Evolutionary conservation across 2,888 invertebrate species (phyloP).

Genomic region (Drosophila monieri): DNA sequence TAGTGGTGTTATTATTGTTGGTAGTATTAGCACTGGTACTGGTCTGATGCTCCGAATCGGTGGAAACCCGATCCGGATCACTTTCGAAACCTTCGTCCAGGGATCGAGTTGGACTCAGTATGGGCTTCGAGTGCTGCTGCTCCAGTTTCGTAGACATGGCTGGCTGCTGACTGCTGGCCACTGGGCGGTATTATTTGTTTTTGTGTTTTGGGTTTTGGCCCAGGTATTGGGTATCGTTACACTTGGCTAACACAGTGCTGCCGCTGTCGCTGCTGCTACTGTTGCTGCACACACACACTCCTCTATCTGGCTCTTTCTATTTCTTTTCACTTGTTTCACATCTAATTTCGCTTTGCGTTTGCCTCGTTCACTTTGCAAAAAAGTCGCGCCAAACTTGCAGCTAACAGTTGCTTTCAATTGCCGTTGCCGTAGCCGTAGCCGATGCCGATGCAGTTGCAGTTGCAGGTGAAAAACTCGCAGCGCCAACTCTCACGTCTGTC

Average conservation of each 20-base stretch:
- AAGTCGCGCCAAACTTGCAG: conserved; percentile 61
- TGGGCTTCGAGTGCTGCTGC: conserved; percentile 83
- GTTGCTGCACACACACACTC: conserved; percentile 43
- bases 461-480: conserved; percentile 15
- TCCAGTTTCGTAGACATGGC: conserved; percentile 77
- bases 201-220: conserved; percentile 21
- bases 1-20: conserved; percentile 42
- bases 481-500: conserved; percentile 64
- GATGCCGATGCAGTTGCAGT: conserved; percentile 13
- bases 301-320: conserved; percentile 54
- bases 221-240: conserved; percentile 49
- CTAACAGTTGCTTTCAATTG: conserved; percentile 24
- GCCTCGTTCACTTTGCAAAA: conserved; percentile 46
- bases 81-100: conserved; percentile 85
- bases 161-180: conserved; percentile 32
- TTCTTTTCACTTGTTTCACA: conserved; percentile 63
- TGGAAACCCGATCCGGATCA: conserved; percentile 84
- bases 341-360: conserved; percentile 48
- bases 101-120: conserved; percentile 84
- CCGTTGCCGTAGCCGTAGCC: neutral
- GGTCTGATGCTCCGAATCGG: conserved; percentile 84
- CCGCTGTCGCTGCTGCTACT: conserved; percentile 12
- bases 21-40: conserved; percentile 53
- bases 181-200: conserved; percentile 36
- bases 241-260: conserved; percentile 58